Percentiles rank a stretch among this genome's conserved stretches.
Evolutionary conservation across 1,140 invertebrate genomes (phyloP).

Genomic region (Macrotrachela quadricornifera): DNA sequence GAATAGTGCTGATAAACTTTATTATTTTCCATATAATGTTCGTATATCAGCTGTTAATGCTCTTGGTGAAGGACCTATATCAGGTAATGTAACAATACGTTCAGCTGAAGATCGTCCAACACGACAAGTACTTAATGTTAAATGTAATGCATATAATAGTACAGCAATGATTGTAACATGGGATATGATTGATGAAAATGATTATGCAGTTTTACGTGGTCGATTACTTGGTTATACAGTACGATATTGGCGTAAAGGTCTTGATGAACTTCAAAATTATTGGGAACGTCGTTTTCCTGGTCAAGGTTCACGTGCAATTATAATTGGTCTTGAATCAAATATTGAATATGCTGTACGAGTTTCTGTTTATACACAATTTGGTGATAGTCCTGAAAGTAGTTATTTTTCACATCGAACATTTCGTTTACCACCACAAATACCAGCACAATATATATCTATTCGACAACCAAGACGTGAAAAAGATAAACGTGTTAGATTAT

Average conservation of each 20-base stretch:
- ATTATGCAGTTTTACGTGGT: conserved; percentile 5
- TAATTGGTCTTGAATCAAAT: conserved; percentile 72
- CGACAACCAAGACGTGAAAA: conserved; percentile 1
- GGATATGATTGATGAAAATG: conserved; percentile 6
- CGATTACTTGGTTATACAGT: conserved; percentile 1
- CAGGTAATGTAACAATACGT: conserved; percentile 49
- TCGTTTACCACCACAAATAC: conserved; percentile 56
- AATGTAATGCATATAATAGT: conserved; percentile 9
- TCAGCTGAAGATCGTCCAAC: conserved; percentile 50
- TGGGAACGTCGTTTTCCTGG: conserved; percentile 11
- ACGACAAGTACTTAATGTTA: conserved; percentile 5
- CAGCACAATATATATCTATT: conserved; percentile 45
- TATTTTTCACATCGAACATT: conserved; percentile 42
- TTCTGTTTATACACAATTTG: conserved; percentile 82
- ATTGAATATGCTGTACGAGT: conserved; percentile 78
- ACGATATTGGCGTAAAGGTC: conserved; percentile 4
- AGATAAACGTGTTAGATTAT: conserved; percentile 5
- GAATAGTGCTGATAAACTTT: conserved; percentile 24
- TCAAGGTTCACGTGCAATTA: conserved; percentile 38
- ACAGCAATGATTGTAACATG: conserved; percentile 10
- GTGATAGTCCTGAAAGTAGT: conserved; percentile 80
- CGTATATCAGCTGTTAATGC: conserved; percentile 59
- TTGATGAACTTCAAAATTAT: conserved; percentile 2
- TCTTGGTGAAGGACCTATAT: conserved; percentile 56
- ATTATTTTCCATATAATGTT: conserved; percentile 68